Evolutionary conservation across 2,797 vertebrate genomes (phyloP).

Genomic region (Myioborus melanocephalus): DNA sequence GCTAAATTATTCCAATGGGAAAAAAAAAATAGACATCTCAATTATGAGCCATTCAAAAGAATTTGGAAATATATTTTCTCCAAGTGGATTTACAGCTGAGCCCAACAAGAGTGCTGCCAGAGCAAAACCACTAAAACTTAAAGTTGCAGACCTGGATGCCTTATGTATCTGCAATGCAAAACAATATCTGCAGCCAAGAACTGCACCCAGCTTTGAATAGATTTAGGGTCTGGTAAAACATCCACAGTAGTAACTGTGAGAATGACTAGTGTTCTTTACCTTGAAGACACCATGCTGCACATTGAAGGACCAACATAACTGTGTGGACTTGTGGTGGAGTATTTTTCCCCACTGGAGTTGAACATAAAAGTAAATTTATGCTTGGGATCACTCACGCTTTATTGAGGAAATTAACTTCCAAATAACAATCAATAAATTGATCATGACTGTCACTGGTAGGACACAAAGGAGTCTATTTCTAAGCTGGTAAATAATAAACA

Average conservation of each 20-base stretch:
- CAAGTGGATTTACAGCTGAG: neutral
- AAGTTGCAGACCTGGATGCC: neutral
- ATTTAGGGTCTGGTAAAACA: neutral
- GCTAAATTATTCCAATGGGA: neutral
- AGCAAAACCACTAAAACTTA: neutral
- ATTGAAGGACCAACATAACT: neutral
- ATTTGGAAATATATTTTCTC: neutral
- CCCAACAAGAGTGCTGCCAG: neutral
- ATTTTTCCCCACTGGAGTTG: neutral
- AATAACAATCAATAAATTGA: neutral
- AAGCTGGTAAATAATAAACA: neutral
- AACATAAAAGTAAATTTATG: neutral
- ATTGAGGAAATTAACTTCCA: neutral
- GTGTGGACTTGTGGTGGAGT: rapidly evolving
- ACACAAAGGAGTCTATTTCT: neutral
- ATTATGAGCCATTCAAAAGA: neutral
- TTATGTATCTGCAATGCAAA: neutral
- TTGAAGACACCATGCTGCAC: neutral
- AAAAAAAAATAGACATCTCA: neutral
- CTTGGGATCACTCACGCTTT: neutral
- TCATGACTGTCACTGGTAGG: neutral
- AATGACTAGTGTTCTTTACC: neutral
- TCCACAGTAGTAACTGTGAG: neutral
- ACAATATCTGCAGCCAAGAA: neutral
- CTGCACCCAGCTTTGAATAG: neutral